phyloP scores from a whole-genome alignment of 2,888 invertebrate genomes.

The Lithophane leautieri region DNA sequence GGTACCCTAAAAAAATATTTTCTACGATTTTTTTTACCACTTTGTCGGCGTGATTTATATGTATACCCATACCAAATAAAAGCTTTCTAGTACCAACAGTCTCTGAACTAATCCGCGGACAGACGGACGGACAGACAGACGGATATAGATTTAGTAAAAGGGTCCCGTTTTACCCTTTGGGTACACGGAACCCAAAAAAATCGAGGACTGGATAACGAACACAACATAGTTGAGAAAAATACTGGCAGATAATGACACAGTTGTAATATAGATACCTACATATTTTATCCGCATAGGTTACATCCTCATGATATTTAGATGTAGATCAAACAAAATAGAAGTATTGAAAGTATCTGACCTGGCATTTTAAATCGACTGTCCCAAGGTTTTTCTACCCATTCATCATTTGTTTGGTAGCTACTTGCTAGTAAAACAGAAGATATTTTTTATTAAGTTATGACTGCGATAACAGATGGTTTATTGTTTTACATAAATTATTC shows the following conservation, averaged over 20 bases:
- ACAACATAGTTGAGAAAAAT: too few relatives aligned
- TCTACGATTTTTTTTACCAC: too few relatives aligned
- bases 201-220: too few relatives aligned
- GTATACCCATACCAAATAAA: too few relatives aligned
- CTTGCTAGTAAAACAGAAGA: constrained; percentile 1
- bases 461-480: constrained; percentile 28
- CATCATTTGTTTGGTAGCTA: constrained; percentile 23
- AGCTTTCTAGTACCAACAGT: too few relatives aligned
- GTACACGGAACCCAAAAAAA: too few relatives aligned
- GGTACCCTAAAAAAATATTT: too few relatives aligned
- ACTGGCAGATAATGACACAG: background rate
- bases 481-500: background rate
- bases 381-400: constrained; percentile 29
- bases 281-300: background rate
- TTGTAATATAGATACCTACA: background rate
- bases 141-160: too few relatives aligned
- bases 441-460: constrained; percentile 27
- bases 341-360: constrained; percentile 22
- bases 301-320: constrained; percentile 26
- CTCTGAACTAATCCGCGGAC: too few relatives aligned
- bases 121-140: too few relatives aligned
- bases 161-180: too few relatives aligned
- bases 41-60: too few relatives aligned
- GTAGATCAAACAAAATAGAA: constrained; percentile 8
- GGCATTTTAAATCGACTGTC: constrained; percentile 29